phyloP scores from a whole-genome alignment of 1,140 invertebrate genomes.

The Meteorus sp. region DNA sequence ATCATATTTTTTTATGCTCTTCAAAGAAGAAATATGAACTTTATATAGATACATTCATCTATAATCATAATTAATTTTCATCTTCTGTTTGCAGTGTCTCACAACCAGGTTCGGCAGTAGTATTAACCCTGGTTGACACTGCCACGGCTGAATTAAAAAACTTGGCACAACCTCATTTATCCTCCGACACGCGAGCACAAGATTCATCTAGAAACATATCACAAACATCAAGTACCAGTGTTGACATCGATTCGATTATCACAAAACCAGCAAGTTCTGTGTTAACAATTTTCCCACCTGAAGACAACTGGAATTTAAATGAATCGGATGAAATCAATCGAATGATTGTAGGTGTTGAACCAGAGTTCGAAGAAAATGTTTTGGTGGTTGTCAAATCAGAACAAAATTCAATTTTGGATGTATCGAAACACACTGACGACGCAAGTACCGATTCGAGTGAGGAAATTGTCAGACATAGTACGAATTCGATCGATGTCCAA shows the following conservation, averaged over 20 bases:
- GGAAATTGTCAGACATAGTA: constrained; percentile 9
- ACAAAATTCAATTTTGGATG: constrained; percentile 35
- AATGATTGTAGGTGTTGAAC: too few relatives aligned
- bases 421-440: too few relatives aligned
- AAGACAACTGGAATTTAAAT: too few relatives aligned
- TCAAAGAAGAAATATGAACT: too few relatives aligned
- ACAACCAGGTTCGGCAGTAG: constrained; percentile 65
- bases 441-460: background rate
- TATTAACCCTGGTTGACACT: constrained; percentile 67
- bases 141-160: constrained; percentile 63
- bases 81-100: constrained; percentile 63
- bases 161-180: constrained; percentile 42
- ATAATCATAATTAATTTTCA: constrained; percentile 17
- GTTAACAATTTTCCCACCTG: too few relatives aligned
- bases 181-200: constrained; percentile 17
- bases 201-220: constrained; percentile 20
- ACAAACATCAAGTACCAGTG: background rate
- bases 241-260: constrained; percentile 2
- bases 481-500: background rate
- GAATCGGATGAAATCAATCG: too few relatives aligned
- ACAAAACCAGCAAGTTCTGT: constrained; percentile 1
- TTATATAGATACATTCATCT: too few relatives aligned
- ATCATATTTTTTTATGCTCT: too few relatives aligned
- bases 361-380: constrained; percentile 26
- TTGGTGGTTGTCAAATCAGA: constrained; percentile 49